Conservation (phyloP, 2,888 invertebrate genomes). For the Melanargia galathea region DNA sequence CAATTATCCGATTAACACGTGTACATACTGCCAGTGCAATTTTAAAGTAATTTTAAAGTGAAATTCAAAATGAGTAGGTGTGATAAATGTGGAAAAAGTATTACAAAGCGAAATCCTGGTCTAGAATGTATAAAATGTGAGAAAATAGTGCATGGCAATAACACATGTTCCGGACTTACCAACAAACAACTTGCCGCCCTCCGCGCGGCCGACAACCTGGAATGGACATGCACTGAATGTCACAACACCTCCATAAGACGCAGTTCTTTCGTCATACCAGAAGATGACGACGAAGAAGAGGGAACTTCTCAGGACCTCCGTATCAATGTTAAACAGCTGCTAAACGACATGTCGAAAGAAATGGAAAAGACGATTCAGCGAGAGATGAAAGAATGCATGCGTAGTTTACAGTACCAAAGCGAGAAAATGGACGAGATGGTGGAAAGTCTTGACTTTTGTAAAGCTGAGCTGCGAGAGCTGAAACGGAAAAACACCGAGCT, state of each 20-base stretch:
- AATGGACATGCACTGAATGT: neutral
- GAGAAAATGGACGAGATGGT: neutral
- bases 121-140: neutral
- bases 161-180: neutral
- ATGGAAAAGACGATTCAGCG: neutral
- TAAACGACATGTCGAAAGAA: neutral
- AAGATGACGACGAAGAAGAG: neutral
- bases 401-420: neutral
- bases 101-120: neutral
- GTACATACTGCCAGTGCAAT: too few relatives aligned
- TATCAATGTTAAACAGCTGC: neutral
- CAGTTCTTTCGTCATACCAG: neutral
- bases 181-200: neutral
- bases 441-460: neutral
- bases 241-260: neutral
- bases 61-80: neutral
- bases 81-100: neutral
- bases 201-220: neutral
- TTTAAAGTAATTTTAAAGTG: too few relatives aligned
- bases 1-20: too few relatives aligned
- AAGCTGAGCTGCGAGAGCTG: too few relatives aligned
- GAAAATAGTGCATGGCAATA: neutral
- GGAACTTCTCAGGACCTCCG: neutral
- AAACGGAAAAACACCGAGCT: too few relatives aligned
- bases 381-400: neutral